Conservation (phyloP, 2,113 vertebrate genomes). For the Aplodontia rufa region DNA sequence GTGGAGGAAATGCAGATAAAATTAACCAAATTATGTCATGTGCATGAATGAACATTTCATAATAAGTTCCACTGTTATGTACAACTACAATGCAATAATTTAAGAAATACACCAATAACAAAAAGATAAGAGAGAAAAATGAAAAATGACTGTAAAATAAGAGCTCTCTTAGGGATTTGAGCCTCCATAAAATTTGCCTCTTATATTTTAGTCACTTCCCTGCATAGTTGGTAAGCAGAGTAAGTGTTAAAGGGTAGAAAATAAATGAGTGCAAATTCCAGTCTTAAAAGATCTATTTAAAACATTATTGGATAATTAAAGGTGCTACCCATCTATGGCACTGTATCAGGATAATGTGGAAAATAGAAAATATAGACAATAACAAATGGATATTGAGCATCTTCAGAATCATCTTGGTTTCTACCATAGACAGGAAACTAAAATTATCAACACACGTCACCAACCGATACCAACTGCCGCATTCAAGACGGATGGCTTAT, state of each 20-base stretch:
- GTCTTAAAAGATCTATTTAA: neutral
- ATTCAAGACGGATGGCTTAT: constrained; percentile 35
- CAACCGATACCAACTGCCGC: constrained; percentile 50
- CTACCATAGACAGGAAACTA: neutral
- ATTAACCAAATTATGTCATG: too few species aligned
- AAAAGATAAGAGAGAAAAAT: too few species aligned
- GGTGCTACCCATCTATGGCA: neutral
- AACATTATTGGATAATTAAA: constrained; percentile 1
- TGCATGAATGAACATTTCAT: too few species aligned
- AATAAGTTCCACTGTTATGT: too few species aligned
- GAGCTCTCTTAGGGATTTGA: neutral
- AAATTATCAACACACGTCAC: neutral
- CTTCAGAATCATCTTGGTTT: constrained; percentile 7
- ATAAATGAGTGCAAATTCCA: neutral
- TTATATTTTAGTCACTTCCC: neutral
- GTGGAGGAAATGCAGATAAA: too few species aligned
- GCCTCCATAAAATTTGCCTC: neutral
- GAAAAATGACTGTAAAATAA: neutral
- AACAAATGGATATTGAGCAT: neutral
- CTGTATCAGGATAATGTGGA: neutral
- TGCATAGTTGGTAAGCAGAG: neutral
- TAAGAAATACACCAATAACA: too few species aligned
- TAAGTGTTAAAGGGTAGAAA: neutral
- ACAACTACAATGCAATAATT: too few species aligned
- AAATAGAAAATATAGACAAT: neutral